These are phyloP conservation scores for Neolamprologus sp. DNA, from an alignment of 2,113 vertebrate genomes.

Conservation along the genomic window DNA sequence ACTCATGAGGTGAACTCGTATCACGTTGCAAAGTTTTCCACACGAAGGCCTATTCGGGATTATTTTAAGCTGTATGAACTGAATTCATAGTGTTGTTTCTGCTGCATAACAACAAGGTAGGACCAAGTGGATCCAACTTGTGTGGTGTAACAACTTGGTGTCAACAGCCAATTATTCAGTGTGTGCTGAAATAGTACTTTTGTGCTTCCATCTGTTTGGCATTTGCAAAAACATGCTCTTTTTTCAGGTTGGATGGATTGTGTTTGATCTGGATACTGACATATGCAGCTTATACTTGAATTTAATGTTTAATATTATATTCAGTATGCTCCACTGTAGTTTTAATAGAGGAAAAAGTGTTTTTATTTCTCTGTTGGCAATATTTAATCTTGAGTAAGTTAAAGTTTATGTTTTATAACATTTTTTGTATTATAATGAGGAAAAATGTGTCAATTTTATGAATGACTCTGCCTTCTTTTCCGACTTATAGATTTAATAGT, in stretches of 20 bases:
- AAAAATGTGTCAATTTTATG: background rate
- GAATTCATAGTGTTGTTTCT: constrained; percentile 28
- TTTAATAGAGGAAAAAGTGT: background rate
- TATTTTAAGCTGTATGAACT: constrained; percentile 33
- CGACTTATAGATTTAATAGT: constrained; percentile 1
- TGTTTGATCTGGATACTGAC: constrained; percentile 4
- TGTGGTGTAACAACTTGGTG: constrained; percentile 9
- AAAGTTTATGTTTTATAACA: background rate
- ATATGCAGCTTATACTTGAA: constrained; percentile 6
- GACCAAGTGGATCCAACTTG: constrained; percentile 7
- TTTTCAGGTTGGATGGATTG: constrained; percentile 22
- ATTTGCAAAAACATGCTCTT: constrained; percentile 22
- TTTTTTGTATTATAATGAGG: constrained; percentile 4
- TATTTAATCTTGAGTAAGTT: background rate
- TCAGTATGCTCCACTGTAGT: background rate
- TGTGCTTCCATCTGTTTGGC: background rate
- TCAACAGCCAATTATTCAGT: constrained; percentile 30
- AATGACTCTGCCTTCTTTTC: background rate
- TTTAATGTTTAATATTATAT: constrained; percentile 6
- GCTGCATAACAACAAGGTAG: constrained; percentile 23
- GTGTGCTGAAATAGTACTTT: constrained; percentile 1
- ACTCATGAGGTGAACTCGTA: constrained; percentile 29
- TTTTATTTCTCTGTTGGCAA: background rate
- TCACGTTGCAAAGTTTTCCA: constrained; percentile 28
- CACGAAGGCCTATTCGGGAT: constrained; percentile 24